phyloP scores from a whole-genome alignment of 2,797 vertebrate genomes.

The Gouania willdenowi region DNA sequence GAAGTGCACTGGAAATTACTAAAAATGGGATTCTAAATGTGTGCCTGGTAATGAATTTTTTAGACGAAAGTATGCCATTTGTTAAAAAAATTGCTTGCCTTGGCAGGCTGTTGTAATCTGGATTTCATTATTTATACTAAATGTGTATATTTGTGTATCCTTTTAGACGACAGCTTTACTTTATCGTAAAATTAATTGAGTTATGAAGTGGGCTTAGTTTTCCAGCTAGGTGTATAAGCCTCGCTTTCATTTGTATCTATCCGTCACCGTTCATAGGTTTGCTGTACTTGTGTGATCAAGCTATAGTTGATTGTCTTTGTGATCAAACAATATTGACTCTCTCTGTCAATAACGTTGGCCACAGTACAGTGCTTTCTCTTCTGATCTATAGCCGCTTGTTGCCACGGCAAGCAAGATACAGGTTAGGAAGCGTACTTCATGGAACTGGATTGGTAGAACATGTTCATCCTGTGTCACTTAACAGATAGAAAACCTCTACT shows the following conservation, averaged over 20 bases:
- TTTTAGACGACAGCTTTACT: slow-evolving; percentile 7
- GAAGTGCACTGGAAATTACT: background rate
- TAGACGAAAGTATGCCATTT: background rate
- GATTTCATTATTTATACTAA: no score
- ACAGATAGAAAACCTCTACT: slow-evolving; percentile 30
- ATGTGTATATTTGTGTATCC: slow-evolving; percentile 1
- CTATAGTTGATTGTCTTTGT: slow-evolving; percentile 71
- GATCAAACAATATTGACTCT: slow-evolving; percentile 79
- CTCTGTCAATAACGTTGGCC: slow-evolving; percentile 74
- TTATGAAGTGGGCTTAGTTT: slow-evolving; percentile 35
- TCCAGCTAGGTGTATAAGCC: slow-evolving; percentile 32
- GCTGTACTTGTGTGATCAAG: slow-evolving; percentile 40
- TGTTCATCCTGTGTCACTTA: slow-evolving; percentile 34
- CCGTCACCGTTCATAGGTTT: slow-evolving; percentile 41
- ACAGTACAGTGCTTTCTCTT: slow-evolving; percentile 67
- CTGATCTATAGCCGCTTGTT: slow-evolving; percentile 32
- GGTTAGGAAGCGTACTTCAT: no score
- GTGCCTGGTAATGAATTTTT: slow-evolving; percentile 13
- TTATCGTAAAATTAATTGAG: background rate
- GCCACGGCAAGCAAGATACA: slow-evolving; percentile 3
- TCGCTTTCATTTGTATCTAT: slow-evolving; percentile 44
- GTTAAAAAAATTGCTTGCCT: slow-evolving; percentile 12
- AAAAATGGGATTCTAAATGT: slow-evolving; percentile 4
- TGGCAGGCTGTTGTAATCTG: slow-evolving; percentile 25
- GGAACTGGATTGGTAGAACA: no score